Conservation (phyloP, 2,888 invertebrate genomes). For the Erynnis tages region DNA sequence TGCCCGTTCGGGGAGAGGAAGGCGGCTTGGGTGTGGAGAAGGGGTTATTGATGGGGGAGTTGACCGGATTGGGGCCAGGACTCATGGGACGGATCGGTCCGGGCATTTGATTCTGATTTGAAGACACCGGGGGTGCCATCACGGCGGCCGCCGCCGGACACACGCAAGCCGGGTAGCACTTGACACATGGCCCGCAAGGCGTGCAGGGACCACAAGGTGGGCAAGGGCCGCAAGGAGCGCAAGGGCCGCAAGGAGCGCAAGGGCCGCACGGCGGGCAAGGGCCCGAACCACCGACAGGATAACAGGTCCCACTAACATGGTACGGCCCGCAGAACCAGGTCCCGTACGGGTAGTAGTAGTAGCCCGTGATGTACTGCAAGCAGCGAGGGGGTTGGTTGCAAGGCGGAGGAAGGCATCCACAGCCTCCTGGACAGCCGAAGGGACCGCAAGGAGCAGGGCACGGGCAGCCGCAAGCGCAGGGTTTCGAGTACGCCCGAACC, state of each 20-base stretch:
- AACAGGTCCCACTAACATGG: slow-evolving; percentile 54
- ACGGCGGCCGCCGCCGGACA: slow-evolving; percentile 26
- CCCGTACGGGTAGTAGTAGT: slow-evolving; percentile 69
- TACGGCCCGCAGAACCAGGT: slow-evolving; percentile 70
- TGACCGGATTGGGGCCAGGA: slow-evolving; percentile 11
- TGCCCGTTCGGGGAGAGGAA: slow-evolving; percentile 30
- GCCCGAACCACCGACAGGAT: slow-evolving; percentile 39
- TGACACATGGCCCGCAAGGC: slow-evolving; percentile 37
- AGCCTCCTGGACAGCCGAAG: slow-evolving; percentile 45
- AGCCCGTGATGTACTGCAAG: slow-evolving; percentile 64
- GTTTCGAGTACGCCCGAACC: slow-evolving; percentile 39
- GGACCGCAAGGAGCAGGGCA: slow-evolving; percentile 48
- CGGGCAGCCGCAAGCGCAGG: slow-evolving; percentile 36
- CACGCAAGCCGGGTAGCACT: slow-evolving; percentile 24
- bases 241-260: slow-evolving; percentile 40
- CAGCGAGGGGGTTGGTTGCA: slow-evolving; percentile 59
- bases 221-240: slow-evolving; percentile 37
- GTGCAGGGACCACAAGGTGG: slow-evolving; percentile 41
- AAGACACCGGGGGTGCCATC: neutral
- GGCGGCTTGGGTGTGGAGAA: slow-evolving; percentile 15
- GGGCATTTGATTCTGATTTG: slow-evolving; percentile 10
- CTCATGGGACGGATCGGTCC: slow-evolving; percentile 12
- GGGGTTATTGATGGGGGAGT: slow-evolving; percentile 22
- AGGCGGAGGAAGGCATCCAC: slow-evolving; percentile 57
- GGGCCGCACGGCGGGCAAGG: slow-evolving; percentile 40